Conservation (phyloP, 2,797 vertebrate species). For the Sebastolobus altivelis region DNA sequence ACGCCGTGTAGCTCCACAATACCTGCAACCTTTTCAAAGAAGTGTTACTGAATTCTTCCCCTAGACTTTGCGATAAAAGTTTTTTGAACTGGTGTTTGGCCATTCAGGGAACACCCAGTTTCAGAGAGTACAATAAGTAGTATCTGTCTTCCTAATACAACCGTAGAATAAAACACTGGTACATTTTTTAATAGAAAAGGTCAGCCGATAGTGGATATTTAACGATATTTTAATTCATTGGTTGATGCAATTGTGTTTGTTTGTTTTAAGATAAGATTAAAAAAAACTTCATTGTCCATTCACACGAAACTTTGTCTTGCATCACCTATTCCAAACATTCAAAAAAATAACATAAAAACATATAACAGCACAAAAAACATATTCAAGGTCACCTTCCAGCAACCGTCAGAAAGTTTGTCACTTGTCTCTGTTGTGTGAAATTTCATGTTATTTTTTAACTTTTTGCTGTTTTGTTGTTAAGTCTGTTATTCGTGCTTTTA, state of each 20-base stretch:
- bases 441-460: not conserved
- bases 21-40: not conserved
- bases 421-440: no score
- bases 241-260: not conserved
- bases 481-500: not conserved
- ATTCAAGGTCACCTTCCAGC: not conserved
- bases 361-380: not conserved
- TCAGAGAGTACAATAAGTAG: constrained; percentile 3
- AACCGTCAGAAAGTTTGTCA: not conserved
- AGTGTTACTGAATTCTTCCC: not conserved
- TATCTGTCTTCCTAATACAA: no score
- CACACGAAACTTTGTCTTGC: not conserved
- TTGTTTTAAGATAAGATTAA: not conserved
- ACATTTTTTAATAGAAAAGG: no score
- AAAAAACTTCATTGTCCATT: not conserved
- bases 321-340: not conserved
- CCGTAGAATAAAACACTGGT: no score
- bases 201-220: no score
- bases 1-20: constrained; percentile 11
- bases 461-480: no score
- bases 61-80: not conserved
- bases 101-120: not conserved
- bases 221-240: not conserved
- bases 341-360: not conserved
- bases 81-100: not conserved